A percentile compares a stretch with the other conserved stretches of the same genome.
Evolutionary conservation across 2,888 invertebrate species (phyloP).

Genomic region (Lepetodrilus schrolli): DNA sequence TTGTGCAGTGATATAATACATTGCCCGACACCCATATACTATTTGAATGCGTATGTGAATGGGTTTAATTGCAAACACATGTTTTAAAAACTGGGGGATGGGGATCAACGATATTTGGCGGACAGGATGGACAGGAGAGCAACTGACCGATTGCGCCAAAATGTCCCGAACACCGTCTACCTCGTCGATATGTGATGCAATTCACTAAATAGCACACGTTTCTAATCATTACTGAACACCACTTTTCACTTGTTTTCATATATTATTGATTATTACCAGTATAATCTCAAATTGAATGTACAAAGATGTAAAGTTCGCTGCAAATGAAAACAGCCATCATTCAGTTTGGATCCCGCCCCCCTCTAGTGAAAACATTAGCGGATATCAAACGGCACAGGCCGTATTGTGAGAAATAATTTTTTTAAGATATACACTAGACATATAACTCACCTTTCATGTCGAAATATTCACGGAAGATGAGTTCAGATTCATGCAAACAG

Average conservation of each 20-base stretch:
- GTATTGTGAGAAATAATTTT: too few relatives aligned
- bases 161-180: too few relatives aligned
- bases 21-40: too few relatives aligned
- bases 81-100: too few relatives aligned
- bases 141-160: background rate
- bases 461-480: background rate
- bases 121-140: background rate
- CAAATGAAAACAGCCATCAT: background rate
- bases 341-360: slow-evolving; percentile 13
- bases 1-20: too few relatives aligned
- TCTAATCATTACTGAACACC: too few relatives aligned
- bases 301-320: background rate
- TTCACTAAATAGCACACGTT: too few relatives aligned
- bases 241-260: too few relatives aligned
- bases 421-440: background rate
- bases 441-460: slow-evolving; percentile 11
- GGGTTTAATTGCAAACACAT: too few relatives aligned
- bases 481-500: slow-evolving; percentile 25
- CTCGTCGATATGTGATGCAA: too few relatives aligned
- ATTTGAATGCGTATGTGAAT: too few relatives aligned
- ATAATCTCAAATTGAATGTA: background rate
- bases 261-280: background rate
- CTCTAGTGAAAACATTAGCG: background rate
- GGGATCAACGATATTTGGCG: too few relatives aligned
- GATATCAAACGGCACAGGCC: background rate